phyloP scores from a whole-genome alignment of 64 coral and sea anemone species.

The Actinia tenebrosa region DNA sequence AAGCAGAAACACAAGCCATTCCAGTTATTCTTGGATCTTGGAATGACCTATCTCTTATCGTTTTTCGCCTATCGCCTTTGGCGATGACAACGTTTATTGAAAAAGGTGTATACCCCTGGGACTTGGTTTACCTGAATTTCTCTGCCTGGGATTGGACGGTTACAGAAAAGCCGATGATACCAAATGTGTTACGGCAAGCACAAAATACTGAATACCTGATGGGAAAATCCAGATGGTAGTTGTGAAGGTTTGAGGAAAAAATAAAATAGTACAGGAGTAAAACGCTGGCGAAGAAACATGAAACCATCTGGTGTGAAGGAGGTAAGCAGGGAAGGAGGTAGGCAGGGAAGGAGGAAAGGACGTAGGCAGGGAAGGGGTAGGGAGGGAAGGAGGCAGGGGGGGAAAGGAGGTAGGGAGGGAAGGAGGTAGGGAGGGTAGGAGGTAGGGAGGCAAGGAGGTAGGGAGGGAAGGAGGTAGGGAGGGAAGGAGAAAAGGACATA shows the following conservation, averaged over 20 bases:
- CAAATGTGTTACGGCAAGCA: slow-evolving; percentile 89
- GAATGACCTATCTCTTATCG: too few relatives aligned
- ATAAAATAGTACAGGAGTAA: too few relatives aligned
- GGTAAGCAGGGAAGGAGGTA: neutral
- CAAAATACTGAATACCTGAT: slow-evolving; percentile 88
- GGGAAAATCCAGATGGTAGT: neutral
- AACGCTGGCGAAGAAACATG: too few relatives aligned
- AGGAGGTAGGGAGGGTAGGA: neutral
- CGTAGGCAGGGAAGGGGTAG: too few relatives aligned
- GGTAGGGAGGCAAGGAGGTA: neutral
- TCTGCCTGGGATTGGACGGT: slow-evolving; percentile 87
- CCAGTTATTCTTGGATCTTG: too few relatives aligned
- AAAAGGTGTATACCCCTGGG: neutral
- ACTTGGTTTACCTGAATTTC: slow-evolving; percentile 71
- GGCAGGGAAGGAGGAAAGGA: too few relatives aligned
- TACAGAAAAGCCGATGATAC: slow-evolving; percentile 87
- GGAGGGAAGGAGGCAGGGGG: too few relatives aligned
- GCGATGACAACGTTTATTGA: too few relatives aligned
- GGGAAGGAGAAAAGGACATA: neutral
- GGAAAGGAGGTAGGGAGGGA: too few relatives aligned
- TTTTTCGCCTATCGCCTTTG: too few relatives aligned
- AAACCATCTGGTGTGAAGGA: neutral
- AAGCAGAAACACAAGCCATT: too few relatives aligned
- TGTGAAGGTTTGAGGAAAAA: neutral
- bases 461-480: neutral